Base-by-base conservation (phyloP, 2,113 vertebrate species). In the Taxidea taxus region DNA sequence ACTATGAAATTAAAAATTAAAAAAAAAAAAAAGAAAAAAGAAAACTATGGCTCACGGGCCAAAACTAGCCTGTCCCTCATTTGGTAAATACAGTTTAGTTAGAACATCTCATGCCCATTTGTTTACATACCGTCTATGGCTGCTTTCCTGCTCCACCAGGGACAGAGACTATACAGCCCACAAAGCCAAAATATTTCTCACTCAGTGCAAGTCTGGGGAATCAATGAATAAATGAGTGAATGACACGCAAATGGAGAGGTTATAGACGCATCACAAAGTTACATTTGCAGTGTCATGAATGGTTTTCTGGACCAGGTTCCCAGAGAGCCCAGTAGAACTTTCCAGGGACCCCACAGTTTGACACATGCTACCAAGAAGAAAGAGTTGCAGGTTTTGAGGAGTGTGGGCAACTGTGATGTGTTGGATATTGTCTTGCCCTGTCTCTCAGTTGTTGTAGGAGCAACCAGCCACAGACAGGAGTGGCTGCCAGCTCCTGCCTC, bases 371-470 rank as follows among this genome's bases (percentile, higher is more conserved):
- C 34, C 37, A 80, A 86, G 88, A 51, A 70, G 39, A 42, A 58
- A 11, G 13, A 64, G 13, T 54, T 77, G 8, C 18, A n/a, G 66
- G 68, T 20, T 77, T 70, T 37, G 20, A 47, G 27, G 86, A 42
- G 6, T 3, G 4, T 6, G 14, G 13, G 49, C 6, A 44, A 7
- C 31, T 1, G 1, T 75, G 23, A 9, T 2, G 27, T 60, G 47
- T 10, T 9, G 34, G 29, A 29, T 29, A 51, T 42, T 5, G 0
- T 13, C 27, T 23, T 37, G 31, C 47, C 23, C 42, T 13, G 6
- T 29, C 54, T 34, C 49, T 66, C 31, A 25, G 56, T 15, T 1
- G 6, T 27, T 86, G 27, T 31, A 54, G 31, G 56, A 89, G n/a
- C 44, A 72, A 23, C 16, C 44, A 54, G 34, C 49, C 15, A 3